phyloP scores from a whole-genome alignment of 1,140 invertebrate species.

The Aleiodes sp. region DNA sequence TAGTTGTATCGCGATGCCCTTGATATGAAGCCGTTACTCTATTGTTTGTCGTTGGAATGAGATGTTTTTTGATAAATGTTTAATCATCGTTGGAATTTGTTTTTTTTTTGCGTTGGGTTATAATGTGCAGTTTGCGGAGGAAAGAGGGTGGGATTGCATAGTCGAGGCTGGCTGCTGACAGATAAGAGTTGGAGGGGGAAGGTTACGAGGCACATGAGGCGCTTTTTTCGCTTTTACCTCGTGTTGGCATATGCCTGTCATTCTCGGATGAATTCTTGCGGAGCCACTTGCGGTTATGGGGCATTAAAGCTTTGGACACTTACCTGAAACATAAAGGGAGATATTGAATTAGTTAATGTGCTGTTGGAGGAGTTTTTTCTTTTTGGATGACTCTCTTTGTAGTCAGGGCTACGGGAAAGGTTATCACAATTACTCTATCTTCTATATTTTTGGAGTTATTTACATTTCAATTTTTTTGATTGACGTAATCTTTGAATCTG shows the following conservation, averaged over 20 bases:
- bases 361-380: too few species aligned
- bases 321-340: slow-evolving; percentile 49
- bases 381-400: too few species aligned
- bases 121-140: not conserved
- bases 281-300: slow-evolving; percentile 28
- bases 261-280: not conserved
- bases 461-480: too few species aligned
- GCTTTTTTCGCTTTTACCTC: not conserved
- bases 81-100: not conserved
- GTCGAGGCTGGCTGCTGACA: not conserved
- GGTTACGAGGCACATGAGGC: not conserved
- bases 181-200: not conserved
- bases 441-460: too few species aligned
- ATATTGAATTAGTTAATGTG: slow-evolving; percentile 1
- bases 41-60: not conserved
- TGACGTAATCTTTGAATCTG: too few species aligned
- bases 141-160: not conserved
- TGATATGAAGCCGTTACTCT: slow-evolving; percentile 1
- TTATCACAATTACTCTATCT: too few species aligned
- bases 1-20: slow-evolving; percentile 8
- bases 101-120: not conserved
- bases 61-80: not conserved
- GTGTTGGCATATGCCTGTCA: slow-evolving; percentile 20
- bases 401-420: too few species aligned
- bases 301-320: slow-evolving; percentile 29